Conservation (phyloP, 2,888 invertebrate species). For the Nemotelus pantherinus region DNA sequence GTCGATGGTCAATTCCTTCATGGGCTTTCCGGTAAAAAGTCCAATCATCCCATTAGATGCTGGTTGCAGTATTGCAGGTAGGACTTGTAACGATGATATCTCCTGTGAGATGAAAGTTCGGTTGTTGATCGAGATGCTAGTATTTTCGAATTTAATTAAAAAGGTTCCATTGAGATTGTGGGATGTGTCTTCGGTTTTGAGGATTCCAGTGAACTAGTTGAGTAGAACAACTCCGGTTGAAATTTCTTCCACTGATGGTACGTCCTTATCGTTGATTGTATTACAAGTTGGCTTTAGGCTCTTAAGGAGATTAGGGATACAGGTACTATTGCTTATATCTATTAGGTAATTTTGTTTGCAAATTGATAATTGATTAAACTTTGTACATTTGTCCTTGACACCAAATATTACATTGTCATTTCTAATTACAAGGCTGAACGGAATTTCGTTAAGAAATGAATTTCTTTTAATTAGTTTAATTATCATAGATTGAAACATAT, state of each 20-base stretch:
- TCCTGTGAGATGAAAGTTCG: neutral
- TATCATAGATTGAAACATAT: conserved; percentile 2
- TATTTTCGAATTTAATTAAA: too few species aligned
- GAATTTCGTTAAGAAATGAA: neutral
- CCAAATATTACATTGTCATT: conserved; percentile 42
- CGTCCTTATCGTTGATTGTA: neutral
- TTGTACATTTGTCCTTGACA: neutral
- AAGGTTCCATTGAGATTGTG: neutral
- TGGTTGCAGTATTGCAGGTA: neutral
- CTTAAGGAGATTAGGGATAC: conserved; percentile 12
- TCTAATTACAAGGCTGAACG: neutral
- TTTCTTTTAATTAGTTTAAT: neutral
- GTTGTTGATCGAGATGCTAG: neutral
- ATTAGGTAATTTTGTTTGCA: neutral
- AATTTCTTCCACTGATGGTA: neutral
- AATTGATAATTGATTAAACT: conserved; percentile 12
- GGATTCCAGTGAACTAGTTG: neutral
- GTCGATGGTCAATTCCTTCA: neutral
- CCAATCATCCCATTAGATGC: neutral
- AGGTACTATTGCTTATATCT: neutral
- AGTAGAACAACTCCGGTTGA: neutral
- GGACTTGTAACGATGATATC: neutral
- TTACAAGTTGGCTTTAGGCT: neutral
- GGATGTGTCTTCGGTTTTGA: neutral
- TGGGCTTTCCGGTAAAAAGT: neutral